Conservation (phyloP, 2,797 vertebrate genomes). For the Oreochromis grahami region DNA sequence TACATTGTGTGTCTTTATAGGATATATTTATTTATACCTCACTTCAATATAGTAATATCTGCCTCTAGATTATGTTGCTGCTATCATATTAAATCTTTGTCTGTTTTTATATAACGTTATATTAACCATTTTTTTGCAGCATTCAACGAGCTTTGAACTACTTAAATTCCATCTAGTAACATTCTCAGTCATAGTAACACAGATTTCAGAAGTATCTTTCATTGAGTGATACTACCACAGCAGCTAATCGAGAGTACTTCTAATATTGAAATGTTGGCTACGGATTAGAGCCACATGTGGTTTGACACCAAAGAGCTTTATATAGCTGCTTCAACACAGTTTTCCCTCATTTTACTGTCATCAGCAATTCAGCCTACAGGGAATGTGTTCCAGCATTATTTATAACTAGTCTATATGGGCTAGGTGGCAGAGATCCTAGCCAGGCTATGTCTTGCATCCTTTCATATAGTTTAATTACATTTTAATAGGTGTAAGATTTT, state of each 20-base stretch:
- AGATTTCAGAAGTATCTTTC: background rate
- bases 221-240: slow-evolving; percentile 20
- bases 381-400: slow-evolving; percentile 49
- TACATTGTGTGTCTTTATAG: background rate
- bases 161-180: background rate
- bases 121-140: background rate
- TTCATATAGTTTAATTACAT: background rate
- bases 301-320: slow-evolving; percentile 56
- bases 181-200: background rate
- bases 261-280: background rate
- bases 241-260: background rate
- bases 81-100: background rate
- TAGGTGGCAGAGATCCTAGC: slow-evolving; percentile 11
- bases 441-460: background rate
- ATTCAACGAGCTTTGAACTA: background rate
- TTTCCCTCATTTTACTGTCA: slow-evolving; percentile 54
- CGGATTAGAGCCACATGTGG: slow-evolving; percentile 15
- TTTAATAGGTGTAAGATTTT: background rate
- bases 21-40: background rate
- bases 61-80: background rate
- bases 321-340: slow-evolving; percentile 55
- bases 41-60: background rate
- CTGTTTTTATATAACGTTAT: background rate
- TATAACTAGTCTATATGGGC: slow-evolving; percentile 38
- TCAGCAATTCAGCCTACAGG: slow-evolving; percentile 34